Evolutionary conservation across 2,113 vertebrate species (phyloP), one percentile per base, ranked within the genome.

Genomic region (Sebastes schlegelii): DNA sequence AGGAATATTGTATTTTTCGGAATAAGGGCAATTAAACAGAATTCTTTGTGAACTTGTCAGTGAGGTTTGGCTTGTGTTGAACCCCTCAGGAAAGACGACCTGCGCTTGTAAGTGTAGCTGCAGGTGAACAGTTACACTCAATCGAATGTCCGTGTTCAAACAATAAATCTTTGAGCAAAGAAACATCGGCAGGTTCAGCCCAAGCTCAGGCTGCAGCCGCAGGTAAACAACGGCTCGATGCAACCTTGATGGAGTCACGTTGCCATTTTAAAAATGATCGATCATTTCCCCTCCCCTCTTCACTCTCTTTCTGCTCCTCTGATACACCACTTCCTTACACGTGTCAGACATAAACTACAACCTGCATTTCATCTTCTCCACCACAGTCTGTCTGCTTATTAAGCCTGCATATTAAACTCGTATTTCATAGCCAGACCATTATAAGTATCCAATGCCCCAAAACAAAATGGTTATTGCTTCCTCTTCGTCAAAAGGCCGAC

Each of bases 181-280:
- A 88, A 51, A 61, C 86, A 23, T n/a, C 0, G 17, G 58, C 19
- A 3, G 26, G 8, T 57, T 67, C 13, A 74, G 77, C 10, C 61
- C 42, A 40, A 51, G 49, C 79, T 79, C 65, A n/a, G n/a, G 79
- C 72, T 46, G 54, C 82, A 78, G 86, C 49, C 19, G 1, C 82
- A 84, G 85, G 83, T 88, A 91, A 92, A 91, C 83, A 86, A 63
- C 79, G 17, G 82, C 74, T 92, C 83, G 9, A 84, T 92, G 74
- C 76, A 81, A 82, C 79, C 76, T 82, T 75, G 76, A 90, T 86
- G 81, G 79, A 92, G 86, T 84, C 64, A 73, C 17, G 16, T 63
- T 74, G 60, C 48, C 0, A 16, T 80, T 85, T 66, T 45, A 57
- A 80, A 82, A 80, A 88, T 61, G 26, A 89, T 81, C 16, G 40